Percentiles rank a stretch among this genome's conserved stretches.
Conservation (phyloP, 2,113 vertebrate species). For the Brachypodius melanocephalos region DNA sequence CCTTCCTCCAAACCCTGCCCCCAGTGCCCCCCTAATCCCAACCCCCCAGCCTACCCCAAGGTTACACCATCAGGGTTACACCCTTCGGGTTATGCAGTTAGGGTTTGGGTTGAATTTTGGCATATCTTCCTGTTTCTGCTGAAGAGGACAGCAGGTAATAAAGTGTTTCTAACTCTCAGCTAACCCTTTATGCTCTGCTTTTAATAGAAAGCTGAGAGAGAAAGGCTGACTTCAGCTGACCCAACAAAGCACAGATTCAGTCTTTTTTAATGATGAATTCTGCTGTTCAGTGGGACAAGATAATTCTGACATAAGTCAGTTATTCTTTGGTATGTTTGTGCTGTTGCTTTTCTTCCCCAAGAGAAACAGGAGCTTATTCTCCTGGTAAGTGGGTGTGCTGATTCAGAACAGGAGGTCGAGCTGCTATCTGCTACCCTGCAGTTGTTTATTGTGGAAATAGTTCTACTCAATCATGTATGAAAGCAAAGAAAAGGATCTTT, state of each 20-base stretch:
- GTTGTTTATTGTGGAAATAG: not conserved
- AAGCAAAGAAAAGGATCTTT: not conserved
- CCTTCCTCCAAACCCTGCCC: too few species aligned
- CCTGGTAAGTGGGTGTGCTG: not conserved
- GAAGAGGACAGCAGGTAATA: not conserved
- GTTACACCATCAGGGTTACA: not conserved
- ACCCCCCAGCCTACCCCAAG: not conserved
- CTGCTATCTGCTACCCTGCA: not conserved
- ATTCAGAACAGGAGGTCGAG: constrained; percentile 10
- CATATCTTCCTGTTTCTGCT: not conserved
- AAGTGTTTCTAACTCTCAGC: not conserved
- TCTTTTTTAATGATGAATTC: constrained; percentile 27
- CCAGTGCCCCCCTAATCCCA: too few species aligned
- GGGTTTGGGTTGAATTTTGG: not conserved
- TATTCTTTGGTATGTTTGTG: not conserved
- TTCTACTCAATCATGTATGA: not conserved
- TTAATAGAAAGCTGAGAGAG: not conserved
- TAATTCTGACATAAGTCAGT: constrained; percentile 53
- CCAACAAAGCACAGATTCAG: not conserved
- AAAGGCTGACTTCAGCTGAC: not conserved
- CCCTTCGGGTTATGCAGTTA: accelerated
- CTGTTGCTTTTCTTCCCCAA: not conserved
- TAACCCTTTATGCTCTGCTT: not conserved
- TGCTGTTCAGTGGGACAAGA: not conserved
- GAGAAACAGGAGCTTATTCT: constrained; percentile 18